Base-by-base conservation (phyloP, 1,140 invertebrate species). In the Bombus superbus region DNA sequence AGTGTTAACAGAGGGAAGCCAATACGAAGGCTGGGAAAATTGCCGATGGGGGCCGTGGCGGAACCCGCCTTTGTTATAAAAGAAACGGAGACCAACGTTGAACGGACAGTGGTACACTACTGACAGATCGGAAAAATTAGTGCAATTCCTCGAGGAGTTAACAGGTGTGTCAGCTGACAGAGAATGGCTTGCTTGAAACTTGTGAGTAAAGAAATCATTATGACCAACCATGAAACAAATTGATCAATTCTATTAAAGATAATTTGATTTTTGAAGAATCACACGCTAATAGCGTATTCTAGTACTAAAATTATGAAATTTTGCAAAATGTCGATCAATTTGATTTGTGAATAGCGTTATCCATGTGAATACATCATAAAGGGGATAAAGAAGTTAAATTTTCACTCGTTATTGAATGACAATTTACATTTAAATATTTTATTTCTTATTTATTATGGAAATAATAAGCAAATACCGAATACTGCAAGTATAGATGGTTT, bases 181-280 rank as follows among this genome's bases (percentile, higher is more conserved):
- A 92, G 86, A 62, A 94, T 94, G 93, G 92, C 93, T 80, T 88
- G 66, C 73, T 69, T 86, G 32, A 94, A 93, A 76, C 79, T 94
- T 47, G 93, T 94, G 74, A 94, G 93, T 91, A 25, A 42, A n/a
- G 40, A 28, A 25, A 9, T 1, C 28, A 62, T n/a, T 62, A 28
- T 11, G 59, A 28, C 11, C 59, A 25, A n/a, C 11, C 28, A n/a
- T 3, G 10, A 62, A 28, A 28, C 28, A 5, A 35, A 35, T 18
- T 9, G 15, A 8, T 68, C 8, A 22, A 22, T 35, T 35, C 2
- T 18, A n/a, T 62, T 62, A 5, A 28, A 62, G 10, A 62, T 62
- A 62, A 62, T n/a, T n/a, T 62, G 11, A 3, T 59, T 62, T 62
- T 59, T 59, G 9, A 3, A 28, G 28, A 28, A 28, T 59, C 11